These are phyloP conservation scores for Brachyrhaphis roseni DNA, from an alignment of 2,797 vertebrate species.

Conservation along the genomic window DNA sequence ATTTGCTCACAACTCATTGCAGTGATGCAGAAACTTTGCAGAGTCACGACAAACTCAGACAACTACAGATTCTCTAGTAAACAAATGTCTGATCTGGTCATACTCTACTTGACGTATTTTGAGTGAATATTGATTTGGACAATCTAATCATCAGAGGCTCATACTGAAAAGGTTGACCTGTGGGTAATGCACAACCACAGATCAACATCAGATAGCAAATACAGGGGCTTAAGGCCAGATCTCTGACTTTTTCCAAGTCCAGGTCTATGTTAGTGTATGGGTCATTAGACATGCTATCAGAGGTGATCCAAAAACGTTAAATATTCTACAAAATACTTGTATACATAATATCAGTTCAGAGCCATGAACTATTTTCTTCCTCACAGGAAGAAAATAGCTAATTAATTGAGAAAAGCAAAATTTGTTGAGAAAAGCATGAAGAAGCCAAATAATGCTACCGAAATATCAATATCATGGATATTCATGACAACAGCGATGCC, in stretches of 20 bases:
- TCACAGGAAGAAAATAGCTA: background rate
- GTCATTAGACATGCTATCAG: background rate
- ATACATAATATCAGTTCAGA: background rate
- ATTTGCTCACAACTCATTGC: conserved; percentile 12
- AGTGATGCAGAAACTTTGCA: conserved; percentile 3
- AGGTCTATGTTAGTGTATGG: conserved; percentile 4
- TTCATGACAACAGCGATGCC: background rate
- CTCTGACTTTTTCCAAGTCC: background rate
- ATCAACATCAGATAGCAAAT: conserved; percentile 40
- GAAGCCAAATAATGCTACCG: background rate
- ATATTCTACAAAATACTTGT: background rate
- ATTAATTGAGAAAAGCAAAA: background rate
- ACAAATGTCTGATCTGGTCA: conserved; percentile 23
- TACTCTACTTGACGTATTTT: conserved; percentile 16
- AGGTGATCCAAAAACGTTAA: conserved; percentile 14
- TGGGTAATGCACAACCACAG: conserved; percentile 18
- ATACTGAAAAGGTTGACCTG: conserved; percentile 10
- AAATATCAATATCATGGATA: background rate
- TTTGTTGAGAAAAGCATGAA: background rate
- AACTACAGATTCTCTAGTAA: conserved; percentile 1
- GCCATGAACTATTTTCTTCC: too few relatives aligned
- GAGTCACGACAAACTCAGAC: background rate
- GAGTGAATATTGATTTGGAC: conserved; percentile 32
- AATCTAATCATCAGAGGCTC: conserved; percentile 36
- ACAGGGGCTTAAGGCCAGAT: conserved; percentile 7